Base-by-base conservation (phyloP, 2,797 vertebrate genomes). In the Sebastes kiyomatsui region DNA sequence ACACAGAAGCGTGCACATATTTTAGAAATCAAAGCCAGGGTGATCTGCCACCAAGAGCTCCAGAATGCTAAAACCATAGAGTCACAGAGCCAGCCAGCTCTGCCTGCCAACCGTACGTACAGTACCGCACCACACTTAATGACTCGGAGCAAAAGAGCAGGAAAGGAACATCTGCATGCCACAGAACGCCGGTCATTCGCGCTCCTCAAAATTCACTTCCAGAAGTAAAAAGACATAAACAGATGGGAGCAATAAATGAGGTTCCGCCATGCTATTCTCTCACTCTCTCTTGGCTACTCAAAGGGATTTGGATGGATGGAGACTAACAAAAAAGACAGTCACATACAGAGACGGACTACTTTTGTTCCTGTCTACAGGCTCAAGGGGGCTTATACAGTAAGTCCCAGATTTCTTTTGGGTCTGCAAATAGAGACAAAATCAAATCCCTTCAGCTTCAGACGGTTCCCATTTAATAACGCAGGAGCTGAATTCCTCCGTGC, bases 401-500 rank as follows among this genome's bases (percentile, higher is more conserved):
- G 87, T 82, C 87, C 82, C 33, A 73, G 69, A 92, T 89, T 91
- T 90, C 68, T 85, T 91, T 84, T 62, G 80, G 75, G 80, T 84
- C 79, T 71, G 66, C 73, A 89, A 92, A 95, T 88, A 89, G 87
- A 88, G 86, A 89, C 90, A 87, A 81, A 93, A 88, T 90, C 84
- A 84, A 92, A 93, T 94, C 85, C 87, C 23, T 66, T 77, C 72
- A 76, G 85, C 61, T 79, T 91, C 84, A 88, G 81, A 88, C 33
- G n/a, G 80, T 92, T 91, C 86, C 80, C 82, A 67, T 93, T 93
- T 94, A 94, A 92, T 92, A 91, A 91, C 23, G 66, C 61, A 33
- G 77, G 67, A 83, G 86, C 78, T 72, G 76, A 77, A 82, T 87
- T 80, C 64, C 73, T 74, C 64, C 85, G 79, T 76, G 84, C 60